Base-by-base conservation (phyloP, 2,113 vertebrate species). In the Megaptera novaeangliae region DNA sequence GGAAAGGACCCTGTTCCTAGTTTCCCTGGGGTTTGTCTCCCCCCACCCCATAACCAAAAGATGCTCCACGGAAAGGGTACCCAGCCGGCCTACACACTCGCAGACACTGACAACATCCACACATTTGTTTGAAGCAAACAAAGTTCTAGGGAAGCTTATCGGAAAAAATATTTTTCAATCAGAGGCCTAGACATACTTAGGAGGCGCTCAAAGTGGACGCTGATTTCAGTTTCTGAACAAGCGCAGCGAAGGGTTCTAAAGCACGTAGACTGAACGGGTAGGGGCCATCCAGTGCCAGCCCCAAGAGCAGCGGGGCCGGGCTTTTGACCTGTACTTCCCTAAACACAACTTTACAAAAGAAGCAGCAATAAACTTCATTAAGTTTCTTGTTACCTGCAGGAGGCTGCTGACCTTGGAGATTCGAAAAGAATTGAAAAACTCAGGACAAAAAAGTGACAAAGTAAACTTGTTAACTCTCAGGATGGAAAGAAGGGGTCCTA, bases 371-470 rank as follows among this genome's bases (percentile, higher is more conserved):
- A 15, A 4, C 21, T 85, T n/a, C 49, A 0, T 21, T 34, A 5
- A 2, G 13, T 93, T 49, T 78, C 17, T 57, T 87, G 86, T 57
- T 23, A 72, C 80, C 78, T 44, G 57, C 83, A 49, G 66, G n/a
- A 64, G n/a, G 61, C 44, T 96, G 61, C 44, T 96, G 96, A 94
- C 95, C 96, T 94, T 95, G 95, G 31, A 72, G 46, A 41, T 21
- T 52, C 44, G 29, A 68, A 68, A 88, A 52, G 49, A 64, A 91
- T 39, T 80, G 59, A 36, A 75, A 96, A 92, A 74, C 68, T 83
- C 61, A 6, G 3, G 64, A 77, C 80, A 64, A 86, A 84, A 88
- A 69, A 94, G 91, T 95, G 88, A 74, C 80, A 64, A 49, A 85
- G 93, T 83, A 68, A 97, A 86, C 84, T 78, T 46, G 61, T 46